These are phyloP conservation scores for Piaya cayana DNA, from an alignment of 2,113 vertebrate genomes.

Conservation along the genomic window DNA sequence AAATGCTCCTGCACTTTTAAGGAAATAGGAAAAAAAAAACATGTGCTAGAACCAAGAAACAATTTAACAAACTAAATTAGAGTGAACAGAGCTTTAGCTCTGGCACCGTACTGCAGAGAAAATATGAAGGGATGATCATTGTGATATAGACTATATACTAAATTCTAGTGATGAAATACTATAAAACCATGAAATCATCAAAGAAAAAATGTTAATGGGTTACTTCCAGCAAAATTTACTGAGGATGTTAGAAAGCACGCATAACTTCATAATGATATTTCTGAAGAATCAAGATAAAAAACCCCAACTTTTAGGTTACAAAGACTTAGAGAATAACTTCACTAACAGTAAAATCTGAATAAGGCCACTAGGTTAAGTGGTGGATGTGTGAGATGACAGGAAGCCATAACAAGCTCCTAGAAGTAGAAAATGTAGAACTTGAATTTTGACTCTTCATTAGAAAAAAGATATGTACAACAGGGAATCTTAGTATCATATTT, in stretches of 20 bases:
- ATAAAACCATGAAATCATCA: background rate
- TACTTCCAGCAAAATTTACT: background rate
- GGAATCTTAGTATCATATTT: background rate
- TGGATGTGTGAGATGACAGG: background rate
- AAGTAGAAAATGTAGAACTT: background rate
- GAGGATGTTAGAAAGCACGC: background rate
- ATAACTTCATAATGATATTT: background rate
- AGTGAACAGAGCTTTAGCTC: background rate
- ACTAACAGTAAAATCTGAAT: background rate
- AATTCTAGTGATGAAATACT: background rate
- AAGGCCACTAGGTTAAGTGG: background rate
- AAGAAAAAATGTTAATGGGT: background rate
- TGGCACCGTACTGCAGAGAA: background rate
- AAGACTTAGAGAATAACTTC: background rate
- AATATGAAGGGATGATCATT: background rate
- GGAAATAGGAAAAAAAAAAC: background rate
- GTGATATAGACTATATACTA: background rate
- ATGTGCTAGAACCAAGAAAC: background rate
- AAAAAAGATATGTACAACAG: background rate
- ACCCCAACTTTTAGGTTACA: background rate
- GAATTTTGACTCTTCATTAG: background rate
- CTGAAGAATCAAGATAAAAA: background rate
- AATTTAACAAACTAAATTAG: background rate
- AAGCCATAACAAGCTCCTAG: background rate
- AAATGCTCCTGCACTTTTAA: background rate